These are phyloP conservation scores for Sceloporus tristichus DNA, from an alignment of 2,113 vertebrate genomes.

Conservation along the genomic window DNA sequence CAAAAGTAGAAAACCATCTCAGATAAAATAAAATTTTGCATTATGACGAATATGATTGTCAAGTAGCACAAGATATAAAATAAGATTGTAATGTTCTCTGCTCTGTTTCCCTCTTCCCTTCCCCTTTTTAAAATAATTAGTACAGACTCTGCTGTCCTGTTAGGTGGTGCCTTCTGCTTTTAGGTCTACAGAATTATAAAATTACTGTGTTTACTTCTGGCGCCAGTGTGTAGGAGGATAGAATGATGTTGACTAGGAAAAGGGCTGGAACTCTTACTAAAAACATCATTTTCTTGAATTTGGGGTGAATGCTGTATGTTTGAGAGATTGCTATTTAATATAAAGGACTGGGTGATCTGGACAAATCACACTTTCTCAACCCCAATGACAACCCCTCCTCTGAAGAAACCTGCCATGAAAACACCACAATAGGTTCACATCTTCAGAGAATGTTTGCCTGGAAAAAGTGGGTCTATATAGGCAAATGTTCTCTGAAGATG, in stretches of 20 bases:
- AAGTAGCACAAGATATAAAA: constrained; percentile 57
- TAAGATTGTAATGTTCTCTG: constrained; percentile 65
- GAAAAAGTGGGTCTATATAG: too few relatives aligned
- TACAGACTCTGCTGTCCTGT: constrained; percentile 11
- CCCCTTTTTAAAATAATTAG: constrained; percentile 16
- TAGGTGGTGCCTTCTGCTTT: constrained; percentile 32
- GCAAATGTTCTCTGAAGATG: too few relatives aligned
- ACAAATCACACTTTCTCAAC: too few relatives aligned
- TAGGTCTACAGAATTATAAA: constrained; percentile 24
- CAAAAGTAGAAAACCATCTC: constrained; percentile 58
- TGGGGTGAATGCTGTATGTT: rapidly evolving
- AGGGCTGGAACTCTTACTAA: not conserved
- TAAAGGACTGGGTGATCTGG: too few relatives aligned
- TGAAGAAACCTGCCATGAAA: too few relatives aligned
- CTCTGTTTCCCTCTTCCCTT: not conserved
- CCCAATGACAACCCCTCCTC: too few relatives aligned
- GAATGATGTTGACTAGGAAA: constrained; percentile 6
- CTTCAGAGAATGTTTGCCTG: too few relatives aligned
- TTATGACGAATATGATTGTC: constrained; percentile 61
- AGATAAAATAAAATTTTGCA: constrained; percentile 50
- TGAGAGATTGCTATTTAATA: not conserved
- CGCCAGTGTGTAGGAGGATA: not conserved
- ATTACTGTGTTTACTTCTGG: constrained; percentile 49
- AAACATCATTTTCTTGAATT: rapidly evolving
- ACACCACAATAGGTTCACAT: too few relatives aligned